Evolutionary conservation across 2,888 invertebrate species (phyloP), one percentile per base, ranked within the genome.

Genomic region (Protula sp.): DNA sequence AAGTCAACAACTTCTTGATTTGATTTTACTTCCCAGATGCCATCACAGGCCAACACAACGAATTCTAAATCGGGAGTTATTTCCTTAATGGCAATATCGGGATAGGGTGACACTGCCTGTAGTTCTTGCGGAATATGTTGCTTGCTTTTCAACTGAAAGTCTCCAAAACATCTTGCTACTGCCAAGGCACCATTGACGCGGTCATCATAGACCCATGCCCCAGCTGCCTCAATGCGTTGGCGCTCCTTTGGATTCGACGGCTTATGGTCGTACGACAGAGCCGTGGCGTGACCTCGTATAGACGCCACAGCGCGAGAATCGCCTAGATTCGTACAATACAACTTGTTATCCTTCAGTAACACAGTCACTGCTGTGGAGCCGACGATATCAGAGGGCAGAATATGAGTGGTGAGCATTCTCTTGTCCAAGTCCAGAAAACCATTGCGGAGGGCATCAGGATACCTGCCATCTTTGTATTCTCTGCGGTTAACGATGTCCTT

Each of bases 11-110:
- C 98, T 82, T 97, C 95, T 83, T 92, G 89, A 81, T 92, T 97
- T 54, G 88, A 90, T 85, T 98, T 86, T 28, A 98, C 98, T 81
- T 99, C 99, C 98, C 99, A 99, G 70, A 99, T 98, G 29, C 99
- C 99, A 81, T 99, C 99, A 81, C 98, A 99, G 0, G 98, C 99
- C 71, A 99, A 84, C 45, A 99, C 87, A 58, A 98, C 86, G 79
- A 99, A 99, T 83, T 99, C 97, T 89, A 93, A 92, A 64, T 94
- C 92, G n/a, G 88, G 86, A 50, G 86, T 89, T 67, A 98, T 83
- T 61, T 88, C 86, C 66, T 88, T 87, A 52, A 87, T 87, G 80
- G 90, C 88, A 2, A 98, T 90, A 77, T 98, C 98, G 0, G 98
- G 98, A 38, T 14, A 38, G 19, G 9, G 9, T 14, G 38, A 38